A percentile compares a stretch with the other conserved stretches of the same genome.
Evolutionary conservation across 2,888 invertebrate genomes (phyloP).

Genomic region (Philereme transversata): DNA sequence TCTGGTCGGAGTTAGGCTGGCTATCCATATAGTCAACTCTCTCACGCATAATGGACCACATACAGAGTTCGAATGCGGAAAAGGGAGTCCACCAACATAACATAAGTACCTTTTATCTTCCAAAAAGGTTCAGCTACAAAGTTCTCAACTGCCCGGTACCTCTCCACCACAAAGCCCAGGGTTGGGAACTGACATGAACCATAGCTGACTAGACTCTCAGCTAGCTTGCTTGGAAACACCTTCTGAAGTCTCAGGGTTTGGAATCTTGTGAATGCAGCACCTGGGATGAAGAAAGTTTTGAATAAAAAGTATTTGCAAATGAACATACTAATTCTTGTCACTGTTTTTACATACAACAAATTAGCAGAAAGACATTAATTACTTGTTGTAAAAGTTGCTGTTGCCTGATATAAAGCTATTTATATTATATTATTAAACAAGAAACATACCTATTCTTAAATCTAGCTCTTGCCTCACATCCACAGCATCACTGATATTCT

Average conservation of each 20-base stretch:
- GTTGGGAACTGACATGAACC: slow-evolving; percentile 99
- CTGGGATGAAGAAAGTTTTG: slow-evolving; percentile 62
- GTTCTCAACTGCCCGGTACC: slow-evolving; percentile 95
- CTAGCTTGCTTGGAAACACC: slow-evolving; percentile 89
- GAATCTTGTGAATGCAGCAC: slow-evolving; percentile 98
- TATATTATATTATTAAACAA: neutral
- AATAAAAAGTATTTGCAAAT: too few relatives aligned
- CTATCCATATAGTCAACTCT: too few relatives aligned
- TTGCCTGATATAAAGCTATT: neutral
- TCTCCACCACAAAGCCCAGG: slow-evolving; percentile 99
- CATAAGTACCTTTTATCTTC: slow-evolving; percentile 97
- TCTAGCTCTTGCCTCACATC: slow-evolving; percentile 96
- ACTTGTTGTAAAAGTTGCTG: too few relatives aligned
- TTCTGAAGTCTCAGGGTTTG: slow-evolving; percentile 96
- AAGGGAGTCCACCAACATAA: too few relatives aligned
- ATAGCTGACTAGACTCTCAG: slow-evolving; percentile 95
- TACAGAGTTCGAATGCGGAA: too few relatives aligned
- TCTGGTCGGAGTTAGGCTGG: too few relatives aligned
- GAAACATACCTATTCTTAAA: slow-evolving; percentile 90
- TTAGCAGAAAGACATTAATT: too few relatives aligned
- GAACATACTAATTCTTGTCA: too few relatives aligned
- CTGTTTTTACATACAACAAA: too few relatives aligned
- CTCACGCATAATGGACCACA: too few relatives aligned
- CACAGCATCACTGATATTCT: slow-evolving; percentile 94
- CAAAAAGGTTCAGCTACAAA: slow-evolving; percentile 98